phyloP scores from a whole-genome alignment of 1,140 invertebrate genomes.

The Megathymus violae region DNA sequence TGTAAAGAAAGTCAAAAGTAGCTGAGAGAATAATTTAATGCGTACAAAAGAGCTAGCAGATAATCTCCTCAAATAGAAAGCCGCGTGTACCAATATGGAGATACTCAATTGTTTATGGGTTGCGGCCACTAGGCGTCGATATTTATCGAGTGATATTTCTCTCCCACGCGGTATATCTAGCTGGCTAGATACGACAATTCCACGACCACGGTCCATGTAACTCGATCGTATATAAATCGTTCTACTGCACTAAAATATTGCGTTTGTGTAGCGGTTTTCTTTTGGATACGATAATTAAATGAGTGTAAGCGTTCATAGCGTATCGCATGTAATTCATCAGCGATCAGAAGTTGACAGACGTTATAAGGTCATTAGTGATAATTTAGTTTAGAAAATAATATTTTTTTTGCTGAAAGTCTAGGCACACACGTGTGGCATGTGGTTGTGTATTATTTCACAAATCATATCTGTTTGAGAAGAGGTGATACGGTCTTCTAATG shows the following conservation, averaged over 20 bases:
- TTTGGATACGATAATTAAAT: not conserved
- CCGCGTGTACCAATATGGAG: not conserved
- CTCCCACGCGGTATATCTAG: not conserved
- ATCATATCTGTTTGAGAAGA: no score
- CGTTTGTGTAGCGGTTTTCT: not conserved
- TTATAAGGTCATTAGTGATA: not conserved
- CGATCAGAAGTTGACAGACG: not conserved
- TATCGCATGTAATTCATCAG: not conserved
- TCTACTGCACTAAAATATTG: not conserved
- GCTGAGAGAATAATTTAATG: no score
- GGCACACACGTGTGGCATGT: no score
- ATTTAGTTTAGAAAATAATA: no score
- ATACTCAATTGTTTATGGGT: conserved; percentile 1
- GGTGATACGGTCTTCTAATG: no score
- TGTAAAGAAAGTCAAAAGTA: no score
- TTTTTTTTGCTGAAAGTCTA: no score
- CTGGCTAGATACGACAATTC: conserved; percentile 2
- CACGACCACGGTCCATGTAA: conserved; percentile 1
- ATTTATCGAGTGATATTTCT: conserved; percentile 4
- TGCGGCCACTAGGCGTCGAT: conserved; percentile 2
- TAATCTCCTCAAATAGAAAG: not conserved
- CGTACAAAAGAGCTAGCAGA: no score
- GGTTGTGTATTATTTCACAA: no score
- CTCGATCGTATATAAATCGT: not conserved
- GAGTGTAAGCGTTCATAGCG: no score